These are phyloP conservation scores for Chirona hameri DNA, from an alignment of 2,888 invertebrate species.

Conservation along the genomic window DNA sequence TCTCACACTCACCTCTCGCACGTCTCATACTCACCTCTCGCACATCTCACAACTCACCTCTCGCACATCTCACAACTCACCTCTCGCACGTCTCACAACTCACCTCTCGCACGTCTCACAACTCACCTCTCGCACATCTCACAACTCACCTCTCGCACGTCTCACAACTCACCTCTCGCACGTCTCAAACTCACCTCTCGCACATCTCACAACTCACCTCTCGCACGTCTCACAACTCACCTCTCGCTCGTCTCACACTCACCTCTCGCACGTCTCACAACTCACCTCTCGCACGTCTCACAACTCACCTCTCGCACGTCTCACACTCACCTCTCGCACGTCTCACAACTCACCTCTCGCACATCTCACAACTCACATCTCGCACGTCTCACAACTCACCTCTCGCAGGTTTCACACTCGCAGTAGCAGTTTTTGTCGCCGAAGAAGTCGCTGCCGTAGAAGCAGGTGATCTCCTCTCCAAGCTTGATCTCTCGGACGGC, in stretches of 20 bases:
- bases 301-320: constrained; percentile 80
- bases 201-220: constrained; percentile 58
- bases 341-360: constrained; percentile 65
- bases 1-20: constrained; percentile 83
- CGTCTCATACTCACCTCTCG: constrained; percentile 73
- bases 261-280: no score
- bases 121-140: constrained; percentile 86
- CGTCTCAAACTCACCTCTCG: constrained; percentile 98
- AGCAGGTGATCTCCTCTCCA: constrained; percentile 97
- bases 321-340: no score
- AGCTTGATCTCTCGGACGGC: constrained; percentile 89
- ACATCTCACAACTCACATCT: constrained; percentile 56
- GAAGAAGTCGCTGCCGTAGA: constrained; percentile 98
- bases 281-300: constrained; percentile 65
- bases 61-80: constrained; percentile 46
- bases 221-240: constrained; percentile 99
- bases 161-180: constrained; percentile 77
- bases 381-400: constrained; percentile 72
- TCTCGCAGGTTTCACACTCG: constrained; percentile 98
- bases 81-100: constrained; percentile 98
- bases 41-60: constrained; percentile 99
- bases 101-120: no score
- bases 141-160: constrained; percentile 85
- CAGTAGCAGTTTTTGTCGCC: constrained; percentile 95
- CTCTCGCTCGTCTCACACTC: no score